A percentile compares a stretch with the other conserved stretches of the same genome.
Conservation (phyloP, 2,113 vertebrate genomes). For the Chitala chitala region DNA sequence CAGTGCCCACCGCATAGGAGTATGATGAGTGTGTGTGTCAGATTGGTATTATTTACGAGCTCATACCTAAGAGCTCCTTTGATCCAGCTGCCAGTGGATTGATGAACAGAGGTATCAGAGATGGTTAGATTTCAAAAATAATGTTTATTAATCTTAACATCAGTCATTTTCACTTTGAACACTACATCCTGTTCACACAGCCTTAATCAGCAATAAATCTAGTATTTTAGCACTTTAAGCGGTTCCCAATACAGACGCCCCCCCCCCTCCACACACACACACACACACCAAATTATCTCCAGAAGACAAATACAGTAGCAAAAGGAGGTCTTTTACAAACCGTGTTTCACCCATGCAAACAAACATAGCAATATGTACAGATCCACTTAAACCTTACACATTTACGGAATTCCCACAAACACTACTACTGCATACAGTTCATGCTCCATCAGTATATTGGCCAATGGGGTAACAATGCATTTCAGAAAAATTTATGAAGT, state of each 20-base stretch:
- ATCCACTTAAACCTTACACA: background rate
- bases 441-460: slow-evolving; percentile 15
- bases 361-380: slow-evolving; percentile 1
- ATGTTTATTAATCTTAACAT: too few relatives aligned
- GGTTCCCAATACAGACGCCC: background rate
- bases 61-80: too few relatives aligned
- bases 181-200: slow-evolving; percentile 24
- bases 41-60: too few relatives aligned
- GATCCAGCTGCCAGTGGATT: too few relatives aligned
- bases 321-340: background rate
- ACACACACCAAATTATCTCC: background rate
- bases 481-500: too few relatives aligned
- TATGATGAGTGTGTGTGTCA: too few relatives aligned
- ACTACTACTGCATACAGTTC: slow-evolving; percentile 12
- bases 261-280: too few relatives aligned
- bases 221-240: slow-evolving; percentile 13
- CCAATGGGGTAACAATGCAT: background rate
- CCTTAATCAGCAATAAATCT: slow-evolving; percentile 27
- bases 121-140: too few relatives aligned
- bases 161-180: too few relatives aligned
- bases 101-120: too few relatives aligned
- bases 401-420: slow-evolving; percentile 7
- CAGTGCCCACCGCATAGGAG: too few relatives aligned
- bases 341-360: background rate
- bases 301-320: slow-evolving; percentile 9